A percentile compares a stretch with the other conserved stretches of the same genome.
These are phyloP conservation scores for Blastobasis adustella DNA, from an alignment of 2,888 invertebrate species.

Conservation along the genomic window DNA sequence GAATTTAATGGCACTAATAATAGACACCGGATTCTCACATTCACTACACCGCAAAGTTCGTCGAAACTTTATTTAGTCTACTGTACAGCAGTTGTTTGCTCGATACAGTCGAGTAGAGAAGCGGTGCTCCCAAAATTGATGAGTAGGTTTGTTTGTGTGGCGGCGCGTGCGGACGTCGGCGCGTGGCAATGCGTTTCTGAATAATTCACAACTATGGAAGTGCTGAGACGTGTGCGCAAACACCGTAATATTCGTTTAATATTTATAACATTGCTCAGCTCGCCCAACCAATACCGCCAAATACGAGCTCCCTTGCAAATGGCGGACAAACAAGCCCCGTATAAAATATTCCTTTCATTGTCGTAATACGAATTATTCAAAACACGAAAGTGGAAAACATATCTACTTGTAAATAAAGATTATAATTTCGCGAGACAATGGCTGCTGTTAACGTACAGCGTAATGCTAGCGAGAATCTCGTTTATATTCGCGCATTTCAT, in stretches of 20 bases:
- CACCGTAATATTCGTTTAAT: conserved; percentile 58
- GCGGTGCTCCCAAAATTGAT: neutral
- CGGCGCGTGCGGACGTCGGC: neutral
- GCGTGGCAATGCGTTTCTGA: conserved; percentile 38
- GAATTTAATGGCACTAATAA: no score
- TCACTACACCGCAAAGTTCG: no score
- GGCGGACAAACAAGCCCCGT: conserved; percentile 28
- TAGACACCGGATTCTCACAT: no score
- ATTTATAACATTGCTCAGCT: conserved; percentile 52
- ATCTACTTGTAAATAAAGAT: conserved; percentile 18
- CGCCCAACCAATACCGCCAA: conserved; percentile 39
- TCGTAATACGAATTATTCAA: conserved; percentile 20
- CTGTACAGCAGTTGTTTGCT: no score
- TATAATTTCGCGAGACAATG: conserved; percentile 23
- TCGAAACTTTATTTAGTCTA: no score
- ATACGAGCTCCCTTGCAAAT: conserved; percentile 37
- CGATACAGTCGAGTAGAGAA: neutral
- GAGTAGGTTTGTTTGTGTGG: neutral
- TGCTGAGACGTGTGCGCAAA: conserved; percentile 57
- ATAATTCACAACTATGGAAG: conserved; percentile 57
- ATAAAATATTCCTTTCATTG: conserved; percentile 35
- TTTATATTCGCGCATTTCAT: conserved; percentile 14
- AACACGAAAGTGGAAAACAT: conserved; percentile 15
- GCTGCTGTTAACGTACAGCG: conserved; percentile 1
- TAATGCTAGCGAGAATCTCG: conserved; percentile 7